These are phyloP conservation scores for Calephelis nemesis DNA, from an alignment of 1,140 invertebrate genomes.

Conservation along the genomic window DNA sequence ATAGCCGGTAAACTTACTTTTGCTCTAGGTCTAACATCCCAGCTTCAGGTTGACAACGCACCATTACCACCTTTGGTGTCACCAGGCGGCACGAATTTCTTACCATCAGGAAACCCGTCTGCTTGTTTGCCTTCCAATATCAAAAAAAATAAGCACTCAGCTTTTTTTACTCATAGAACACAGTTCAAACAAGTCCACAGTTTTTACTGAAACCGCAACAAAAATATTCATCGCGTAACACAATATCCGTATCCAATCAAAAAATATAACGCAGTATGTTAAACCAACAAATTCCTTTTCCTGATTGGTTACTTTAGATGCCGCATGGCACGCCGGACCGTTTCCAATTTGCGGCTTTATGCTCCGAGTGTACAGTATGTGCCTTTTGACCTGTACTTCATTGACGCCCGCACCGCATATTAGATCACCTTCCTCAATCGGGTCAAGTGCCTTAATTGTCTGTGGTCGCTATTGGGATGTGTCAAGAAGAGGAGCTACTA, in stretches of 20 bases:
- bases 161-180: too few species aligned
- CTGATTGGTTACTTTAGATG: constrained; percentile 16
- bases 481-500: constrained; percentile 27
- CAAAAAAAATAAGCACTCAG: too few species aligned
- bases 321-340: constrained; percentile 6
- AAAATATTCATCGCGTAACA: not conserved
- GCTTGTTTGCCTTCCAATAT: too few species aligned
- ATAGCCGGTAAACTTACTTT: too few species aligned
- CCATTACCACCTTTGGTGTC: too few species aligned
- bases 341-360: constrained; percentile 25
- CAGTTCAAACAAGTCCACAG: too few species aligned
- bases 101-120: too few species aligned
- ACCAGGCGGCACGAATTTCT: too few species aligned
- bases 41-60: too few species aligned
- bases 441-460: constrained; percentile 68
- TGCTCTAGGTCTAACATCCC: too few species aligned
- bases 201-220: too few species aligned
- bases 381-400: constrained; percentile 47
- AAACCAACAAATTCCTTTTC: constrained; percentile 7
- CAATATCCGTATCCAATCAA: not conserved
- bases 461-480: constrained; percentile 34
- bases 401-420: constrained; percentile 46
- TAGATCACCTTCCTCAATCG: constrained; percentile 46
- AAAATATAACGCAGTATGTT: not conserved
- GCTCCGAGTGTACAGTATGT: constrained; percentile 29